Evolutionary conservation across 2,888 invertebrate genomes (phyloP).

Genomic region (Chrysodeixis includens): DNA sequence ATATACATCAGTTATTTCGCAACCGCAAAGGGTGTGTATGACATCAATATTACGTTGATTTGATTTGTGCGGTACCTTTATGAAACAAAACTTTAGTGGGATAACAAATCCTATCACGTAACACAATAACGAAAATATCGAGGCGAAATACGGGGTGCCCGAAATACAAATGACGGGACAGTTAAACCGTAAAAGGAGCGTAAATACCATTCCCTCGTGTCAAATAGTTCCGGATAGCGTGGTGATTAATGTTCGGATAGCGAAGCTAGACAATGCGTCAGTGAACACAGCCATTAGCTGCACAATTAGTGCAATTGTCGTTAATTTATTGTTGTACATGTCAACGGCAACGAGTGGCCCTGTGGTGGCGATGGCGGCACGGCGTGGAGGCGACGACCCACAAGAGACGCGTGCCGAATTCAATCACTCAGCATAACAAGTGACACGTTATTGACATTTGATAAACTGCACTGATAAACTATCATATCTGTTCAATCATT

Average conservation of each 20-base stretch:
- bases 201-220: conserved; percentile 75
- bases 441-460: conserved; percentile 37
- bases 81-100: conserved; percentile 49
- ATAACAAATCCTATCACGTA: conserved; percentile 76
- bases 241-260: conserved; percentile 77
- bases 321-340: conserved; percentile 83
- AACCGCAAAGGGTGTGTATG: conserved; percentile 63
- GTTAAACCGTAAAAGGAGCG: conserved; percentile 52
- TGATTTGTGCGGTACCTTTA: conserved; percentile 61
- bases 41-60: conserved; percentile 75
- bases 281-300: conserved; percentile 81
- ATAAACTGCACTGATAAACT: conserved; percentile 35
- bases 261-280: conserved; percentile 83
- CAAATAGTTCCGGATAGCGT: conserved; percentile 76
- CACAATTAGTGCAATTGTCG: conserved; percentile 88
- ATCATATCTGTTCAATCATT: conserved; percentile 24
- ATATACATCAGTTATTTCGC: conserved; percentile 72
- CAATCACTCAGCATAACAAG: conserved; percentile 40
- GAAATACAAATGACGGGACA: conserved; percentile 56
- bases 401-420: conserved; percentile 31
- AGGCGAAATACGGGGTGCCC: conserved; percentile 58
- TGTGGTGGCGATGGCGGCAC: conserved; percentile 16
- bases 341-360: conserved; percentile 63
- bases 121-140: conserved; percentile 73
- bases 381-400: conserved; percentile 15